Percentiles rank a stretch among this genome's conserved stretches.
These are phyloP conservation scores for Epinotia bilunana DNA, from an alignment of 2,888 invertebrate species.

Conservation along the genomic window DNA sequence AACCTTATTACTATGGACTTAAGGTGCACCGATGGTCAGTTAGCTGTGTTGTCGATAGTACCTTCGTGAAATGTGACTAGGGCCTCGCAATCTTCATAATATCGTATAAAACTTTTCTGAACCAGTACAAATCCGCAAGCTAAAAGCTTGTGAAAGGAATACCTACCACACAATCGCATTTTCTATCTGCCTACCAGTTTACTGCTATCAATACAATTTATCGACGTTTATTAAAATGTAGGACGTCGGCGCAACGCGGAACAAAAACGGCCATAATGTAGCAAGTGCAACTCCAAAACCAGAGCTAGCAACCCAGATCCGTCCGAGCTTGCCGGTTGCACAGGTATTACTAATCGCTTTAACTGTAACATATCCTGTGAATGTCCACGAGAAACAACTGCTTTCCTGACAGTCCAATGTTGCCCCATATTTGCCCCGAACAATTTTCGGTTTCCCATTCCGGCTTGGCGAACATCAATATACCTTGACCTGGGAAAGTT, in stretches of 20 bases:
- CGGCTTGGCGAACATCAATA: too few relatives aligned
- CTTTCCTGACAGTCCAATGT: too few relatives aligned
- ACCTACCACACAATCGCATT: constrained; percentile 21
- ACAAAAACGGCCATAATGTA: constrained; percentile 41
- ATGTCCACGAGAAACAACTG: not conserved
- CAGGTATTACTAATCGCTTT: constrained; percentile 31
- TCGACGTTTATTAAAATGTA: constrained; percentile 38
- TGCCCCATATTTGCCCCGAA: too few relatives aligned
- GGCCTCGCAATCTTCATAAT: not conserved
- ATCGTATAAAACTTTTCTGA: not conserved
- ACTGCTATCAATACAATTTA: constrained; percentile 27
- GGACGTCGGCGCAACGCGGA: constrained; percentile 45
- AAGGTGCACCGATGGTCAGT: too few relatives aligned
- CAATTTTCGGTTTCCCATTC: too few relatives aligned
- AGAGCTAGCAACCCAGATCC: constrained; percentile 39
- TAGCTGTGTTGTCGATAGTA: too few relatives aligned
- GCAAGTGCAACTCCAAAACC: constrained; percentile 42
- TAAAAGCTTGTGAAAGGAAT: constrained; percentile 12
- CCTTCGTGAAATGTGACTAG: too few relatives aligned
- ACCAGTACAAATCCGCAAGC: not conserved
- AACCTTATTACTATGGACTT: too few relatives aligned
- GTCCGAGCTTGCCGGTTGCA: constrained; percentile 27
- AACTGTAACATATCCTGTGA: constrained; percentile 24
- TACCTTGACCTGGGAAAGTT: too few relatives aligned
- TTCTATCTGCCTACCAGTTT: constrained; percentile 31